A percentile compares a stretch with the other conserved stretches of the same genome.
phyloP scores from a whole-genome alignment of 2,888 invertebrate genomes.

The Cataglyphis rosenhaueri region DNA sequence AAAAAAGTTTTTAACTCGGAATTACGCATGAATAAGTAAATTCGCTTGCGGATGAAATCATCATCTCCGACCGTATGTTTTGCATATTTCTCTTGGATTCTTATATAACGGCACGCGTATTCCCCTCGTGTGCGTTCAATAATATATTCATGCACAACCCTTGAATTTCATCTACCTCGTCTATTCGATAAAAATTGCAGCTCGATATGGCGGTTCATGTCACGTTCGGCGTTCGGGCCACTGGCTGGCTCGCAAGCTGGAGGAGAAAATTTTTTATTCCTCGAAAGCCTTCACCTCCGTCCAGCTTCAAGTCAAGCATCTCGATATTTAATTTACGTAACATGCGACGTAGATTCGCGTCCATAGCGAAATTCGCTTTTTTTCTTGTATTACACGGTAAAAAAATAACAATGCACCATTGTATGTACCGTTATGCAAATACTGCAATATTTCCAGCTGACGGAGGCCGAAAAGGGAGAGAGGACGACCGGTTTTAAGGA shows the following conservation, averaged over 20 bases:
- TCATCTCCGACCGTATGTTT: neutral
- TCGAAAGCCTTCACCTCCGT: neutral
- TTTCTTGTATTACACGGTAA: neutral
- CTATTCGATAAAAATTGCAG: conserved; percentile 16
- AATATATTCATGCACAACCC: conserved; percentile 11
- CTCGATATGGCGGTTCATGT: neutral
- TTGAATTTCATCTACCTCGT: neutral
- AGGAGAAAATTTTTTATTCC: neutral
- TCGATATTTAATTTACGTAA: conserved; percentile 13
- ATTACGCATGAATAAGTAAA: neutral
- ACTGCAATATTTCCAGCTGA: conserved; percentile 23
- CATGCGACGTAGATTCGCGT: neutral
- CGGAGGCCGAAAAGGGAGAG: neutral
- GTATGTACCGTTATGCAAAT: conserved; percentile 18
- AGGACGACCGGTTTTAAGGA: neutral
- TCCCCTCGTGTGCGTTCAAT: conserved; percentile 2
- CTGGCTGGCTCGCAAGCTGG: neutral
- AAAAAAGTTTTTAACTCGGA: neutral
- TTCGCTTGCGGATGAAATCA: neutral
- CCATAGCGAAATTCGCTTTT: neutral
- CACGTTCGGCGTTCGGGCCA: neutral
- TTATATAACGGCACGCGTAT: neutral
- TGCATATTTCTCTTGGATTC: neutral
- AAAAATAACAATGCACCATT: conserved; percentile 6
- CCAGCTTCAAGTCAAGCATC: no score